Percentiles rank a stretch among this genome's conserved stretches.
phyloP scores from a whole-genome alignment of 2,888 invertebrate genomes.

The Bombylius discolor region DNA sequence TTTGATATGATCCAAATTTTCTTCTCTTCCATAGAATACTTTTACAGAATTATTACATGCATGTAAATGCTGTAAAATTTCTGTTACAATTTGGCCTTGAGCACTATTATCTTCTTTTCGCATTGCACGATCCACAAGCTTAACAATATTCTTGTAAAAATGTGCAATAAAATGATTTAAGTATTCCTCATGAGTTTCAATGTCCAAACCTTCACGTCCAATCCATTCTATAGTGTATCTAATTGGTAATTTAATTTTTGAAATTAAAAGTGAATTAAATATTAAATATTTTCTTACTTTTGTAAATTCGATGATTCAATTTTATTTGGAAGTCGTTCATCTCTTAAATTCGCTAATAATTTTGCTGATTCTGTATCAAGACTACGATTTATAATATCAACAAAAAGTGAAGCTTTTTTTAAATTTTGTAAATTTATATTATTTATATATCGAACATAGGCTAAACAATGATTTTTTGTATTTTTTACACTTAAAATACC shows the following conservation, averaged over 20 bases:
- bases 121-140: slow-evolving; percentile 87
- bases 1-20: slow-evolving; percentile 65
- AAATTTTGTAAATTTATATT: slow-evolving; percentile 93
- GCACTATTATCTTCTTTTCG: slow-evolving; percentile 89
- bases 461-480: slow-evolving; percentile 88
- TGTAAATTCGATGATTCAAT: slow-evolving; percentile 81
- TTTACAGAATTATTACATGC: slow-evolving; percentile 88
- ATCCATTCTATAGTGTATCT: slow-evolving; percentile 96
- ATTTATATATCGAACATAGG: slow-evolving; percentile 90
- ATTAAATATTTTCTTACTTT: slow-evolving; percentile 60
- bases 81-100: slow-evolving; percentile 85
- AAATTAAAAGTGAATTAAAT: not conserved
- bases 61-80: slow-evolving; percentile 88
- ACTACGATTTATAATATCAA: slow-evolving; percentile 85
- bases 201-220: slow-evolving; percentile 84
- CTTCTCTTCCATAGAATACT: slow-evolving; percentile 86
- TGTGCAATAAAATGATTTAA: slow-evolving; percentile 86
- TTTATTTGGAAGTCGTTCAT: slow-evolving; percentile 77
- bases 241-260: slow-evolving; percentile 10
- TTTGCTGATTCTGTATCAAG: slow-evolving; percentile 89
- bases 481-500: slow-evolving; percentile 87
- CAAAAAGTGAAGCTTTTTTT: slow-evolving; percentile 85
- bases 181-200: slow-evolving; percentile 87
- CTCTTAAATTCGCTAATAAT: slow-evolving; percentile 74
- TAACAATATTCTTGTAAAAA: slow-evolving; percentile 84